A percentile compares a stretch with the other conserved stretches of the same genome.
phyloP scores from a whole-genome alignment of 2,797 vertebrate genomes.

The Sebastolobus alascanus region DNA sequence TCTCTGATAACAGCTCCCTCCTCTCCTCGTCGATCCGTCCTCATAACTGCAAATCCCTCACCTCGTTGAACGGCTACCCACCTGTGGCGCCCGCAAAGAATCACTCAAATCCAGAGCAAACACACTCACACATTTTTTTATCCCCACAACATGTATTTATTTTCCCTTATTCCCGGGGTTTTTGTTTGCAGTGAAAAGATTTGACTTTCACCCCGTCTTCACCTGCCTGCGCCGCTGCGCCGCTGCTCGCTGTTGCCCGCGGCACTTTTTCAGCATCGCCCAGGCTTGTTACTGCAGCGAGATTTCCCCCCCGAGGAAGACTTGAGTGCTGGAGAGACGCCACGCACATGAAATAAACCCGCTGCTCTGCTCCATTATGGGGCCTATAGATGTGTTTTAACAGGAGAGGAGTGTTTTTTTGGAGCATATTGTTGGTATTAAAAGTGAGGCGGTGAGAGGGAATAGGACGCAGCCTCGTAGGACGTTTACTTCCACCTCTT shows the following conservation, averaged over 20 bases:
- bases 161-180: constrained; percentile 15
- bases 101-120: constrained; percentile 33
- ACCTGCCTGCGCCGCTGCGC: constrained; percentile 36
- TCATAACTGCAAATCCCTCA: constrained; percentile 43
- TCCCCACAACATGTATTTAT: constrained; percentile 23
- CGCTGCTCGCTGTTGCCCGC: constrained; percentile 44
- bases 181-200: constrained; percentile 52
- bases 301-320: constrained; percentile 41
- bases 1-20: constrained; percentile 32
- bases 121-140: constrained; percentile 5
- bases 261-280: constrained; percentile 43
- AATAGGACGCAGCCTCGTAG: not conserved
- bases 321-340: constrained; percentile 9
- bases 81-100: constrained; percentile 39
- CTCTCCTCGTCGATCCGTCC: constrained; percentile 36
- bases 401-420: constrained; percentile 6
- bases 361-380: constrained; percentile 22
- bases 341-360: not conserved
- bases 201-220: constrained; percentile 51
- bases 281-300: constrained; percentile 44
- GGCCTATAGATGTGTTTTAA: constrained; percentile 31
- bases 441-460: not conserved
- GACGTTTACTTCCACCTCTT: not conserved
- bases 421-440: not conserved
- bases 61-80: constrained; percentile 51